Evolutionary conservation across 2,888 invertebrate species (phyloP), one percentile per base, ranked within the genome.

Genomic region (Boloria selene): DNA sequence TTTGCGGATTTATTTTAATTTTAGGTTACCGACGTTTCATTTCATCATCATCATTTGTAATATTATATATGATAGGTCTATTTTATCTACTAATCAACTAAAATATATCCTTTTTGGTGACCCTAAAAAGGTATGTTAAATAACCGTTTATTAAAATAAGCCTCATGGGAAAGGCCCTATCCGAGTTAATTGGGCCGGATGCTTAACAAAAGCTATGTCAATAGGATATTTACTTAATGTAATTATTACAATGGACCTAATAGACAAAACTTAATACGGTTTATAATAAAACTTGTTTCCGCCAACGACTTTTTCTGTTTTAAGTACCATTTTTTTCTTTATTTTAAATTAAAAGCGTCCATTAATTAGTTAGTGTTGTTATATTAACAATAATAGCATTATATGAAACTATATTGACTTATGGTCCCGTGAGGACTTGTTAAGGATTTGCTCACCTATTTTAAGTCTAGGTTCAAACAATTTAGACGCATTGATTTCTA

Each of bases 111-210:
- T 42, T 64, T 51, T 54, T 53, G 10, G 14, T 17, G 38, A 26
- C 17, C 45, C 59, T 44, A 60, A 64, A 60, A 65, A 64, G 63
- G 59, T 31, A 26, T 51, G 55, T 64, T 64, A 64, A 67, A 64
- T 55, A 50, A 58, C 22, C 61, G 61, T 44, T 67, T 64, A 68
- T 56, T 61, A 64, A 61, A 68, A 68, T 68, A 61, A 61, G 45
- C 61, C 67, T 60, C 64, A 13, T 51, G 67, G 67, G 64, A 42
- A 60, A 18, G 56, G 61, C 51, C 64, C 55, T 51, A 61, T 61
- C 56, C 56, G 47, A 47, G 64, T 68, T 68, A 64, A 68, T 68
- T 68, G 51, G 64, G 38, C 51, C 17, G 64, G 61, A 53, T 61
- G 55, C 42, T 51, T 52, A 64, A 64, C 60, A 58, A 64, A 61